phyloP scores from a whole-genome alignment of 2,113 vertebrate genomes.

The Thamnophis sirtalis region DNA sequence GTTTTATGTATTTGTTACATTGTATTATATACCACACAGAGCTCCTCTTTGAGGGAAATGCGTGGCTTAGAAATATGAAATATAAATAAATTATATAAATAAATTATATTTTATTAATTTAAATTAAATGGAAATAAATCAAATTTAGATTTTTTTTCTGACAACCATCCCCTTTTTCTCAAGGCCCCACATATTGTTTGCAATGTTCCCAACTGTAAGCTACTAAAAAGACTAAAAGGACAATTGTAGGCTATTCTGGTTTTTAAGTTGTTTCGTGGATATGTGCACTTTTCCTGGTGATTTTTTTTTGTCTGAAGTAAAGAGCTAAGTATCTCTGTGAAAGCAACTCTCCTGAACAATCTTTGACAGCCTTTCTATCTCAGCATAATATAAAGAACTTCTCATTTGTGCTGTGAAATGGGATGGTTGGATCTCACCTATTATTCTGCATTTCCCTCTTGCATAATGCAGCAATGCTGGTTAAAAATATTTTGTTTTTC shows the following conservation, averaged over 20 bases:
- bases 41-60: no score
- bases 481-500: background rate
- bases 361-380: background rate
- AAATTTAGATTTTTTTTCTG: background rate
- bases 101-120: background rate
- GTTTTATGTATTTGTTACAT: no score
- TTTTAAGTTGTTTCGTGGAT: background rate
- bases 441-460: background rate
- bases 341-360: background rate
- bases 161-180: background rate
- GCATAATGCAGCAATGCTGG: background rate
- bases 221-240: background rate
- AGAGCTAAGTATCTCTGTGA: background rate
- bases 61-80: no score
- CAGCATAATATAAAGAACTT: background rate
- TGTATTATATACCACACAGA: no score
- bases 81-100: no score
- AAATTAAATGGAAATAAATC: background rate
- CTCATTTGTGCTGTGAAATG: background rate
- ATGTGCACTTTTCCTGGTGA: background rate
- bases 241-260: background rate
- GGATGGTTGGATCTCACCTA: background rate
- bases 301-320: background rate
- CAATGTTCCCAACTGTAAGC: background rate
- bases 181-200: background rate